phyloP scores from a whole-genome alignment of 2,888 invertebrate species.

The Nomada hirtipes region DNA sequence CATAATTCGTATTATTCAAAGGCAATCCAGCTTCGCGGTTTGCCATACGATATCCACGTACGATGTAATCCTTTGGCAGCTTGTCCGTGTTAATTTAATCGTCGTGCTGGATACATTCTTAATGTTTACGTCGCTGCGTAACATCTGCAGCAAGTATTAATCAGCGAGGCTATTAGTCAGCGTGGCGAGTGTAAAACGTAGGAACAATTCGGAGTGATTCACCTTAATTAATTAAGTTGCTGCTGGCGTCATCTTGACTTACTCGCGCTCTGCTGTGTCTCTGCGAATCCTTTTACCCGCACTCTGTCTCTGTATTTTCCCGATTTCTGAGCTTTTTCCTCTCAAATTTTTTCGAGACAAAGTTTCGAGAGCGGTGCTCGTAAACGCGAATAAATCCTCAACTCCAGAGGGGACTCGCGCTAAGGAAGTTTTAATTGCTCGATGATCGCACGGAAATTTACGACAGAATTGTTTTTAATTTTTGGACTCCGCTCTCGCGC shows the following conservation, averaged over 20 bases:
- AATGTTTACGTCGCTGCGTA: slow-evolving; percentile 70
- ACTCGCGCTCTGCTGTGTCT: background rate
- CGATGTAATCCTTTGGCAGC: slow-evolving; percentile 47
- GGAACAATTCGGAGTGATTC: slow-evolving; percentile 67
- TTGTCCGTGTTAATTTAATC: slow-evolving; percentile 61
- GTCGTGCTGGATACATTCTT: slow-evolving; percentile 52
- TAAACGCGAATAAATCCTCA: slow-evolving; percentile 25
- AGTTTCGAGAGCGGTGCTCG: background rate
- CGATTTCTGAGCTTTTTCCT: background rate
- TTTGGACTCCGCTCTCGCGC: background rate
- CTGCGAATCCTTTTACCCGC: background rate
- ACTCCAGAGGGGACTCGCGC: background rate
- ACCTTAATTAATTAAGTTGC: slow-evolving; percentile 72
- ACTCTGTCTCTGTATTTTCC: background rate
- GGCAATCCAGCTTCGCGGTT: slow-evolving; percentile 24
- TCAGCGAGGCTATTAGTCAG: slow-evolving; percentile 69
- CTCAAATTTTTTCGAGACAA: slow-evolving; percentile 4
- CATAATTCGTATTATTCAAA: slow-evolving; percentile 66
- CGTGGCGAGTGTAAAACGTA: slow-evolving; percentile 71
- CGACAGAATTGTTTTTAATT: slow-evolving; percentile 30
- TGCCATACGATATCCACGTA: background rate
- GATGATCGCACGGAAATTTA: slow-evolving; percentile 38
- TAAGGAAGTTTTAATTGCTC: slow-evolving; percentile 26
- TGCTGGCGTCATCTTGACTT: slow-evolving; percentile 14
- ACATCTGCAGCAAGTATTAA: slow-evolving; percentile 71